A percentile compares a stretch with the other conserved stretches of the same genome.
phyloP scores from a whole-genome alignment of 2,888 invertebrate genomes.

The Candidula unifasciata region DNA sequence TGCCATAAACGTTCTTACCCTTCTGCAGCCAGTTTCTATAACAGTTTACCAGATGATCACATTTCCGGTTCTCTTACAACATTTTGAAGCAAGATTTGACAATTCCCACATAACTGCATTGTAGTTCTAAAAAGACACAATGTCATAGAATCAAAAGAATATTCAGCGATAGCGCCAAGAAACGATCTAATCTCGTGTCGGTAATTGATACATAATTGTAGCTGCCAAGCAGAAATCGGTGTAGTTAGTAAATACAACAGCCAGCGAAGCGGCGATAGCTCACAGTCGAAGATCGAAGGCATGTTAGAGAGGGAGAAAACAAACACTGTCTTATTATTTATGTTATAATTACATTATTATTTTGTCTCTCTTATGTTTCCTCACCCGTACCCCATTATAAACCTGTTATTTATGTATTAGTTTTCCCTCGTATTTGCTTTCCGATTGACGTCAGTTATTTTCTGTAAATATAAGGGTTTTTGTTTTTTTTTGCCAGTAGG shows the following conservation, averaged over 20 bases:
- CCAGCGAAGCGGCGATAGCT: not conserved
- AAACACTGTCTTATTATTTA: not conserved
- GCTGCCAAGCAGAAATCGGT: not conserved
- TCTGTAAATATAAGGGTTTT: not conserved
- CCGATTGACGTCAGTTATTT: not conserved
- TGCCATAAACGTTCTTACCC: too few species aligned
- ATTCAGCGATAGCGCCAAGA: not conserved
- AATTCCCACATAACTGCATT: too few species aligned
- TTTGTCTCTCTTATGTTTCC: constrained; percentile 2
- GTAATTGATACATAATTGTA: constrained; percentile 2
- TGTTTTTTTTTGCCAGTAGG: not conserved
- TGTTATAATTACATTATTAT: constrained; percentile 32
- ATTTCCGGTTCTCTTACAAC: too few species aligned
- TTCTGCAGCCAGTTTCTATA: too few species aligned
- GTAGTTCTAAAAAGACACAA: too few species aligned
- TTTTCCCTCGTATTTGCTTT: not conserved
- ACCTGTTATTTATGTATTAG: not conserved
- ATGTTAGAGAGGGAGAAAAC: not conserved
- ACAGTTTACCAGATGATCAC: too few species aligned
- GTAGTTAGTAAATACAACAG: too few species aligned
- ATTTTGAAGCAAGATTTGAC: too few species aligned
- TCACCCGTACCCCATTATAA: not conserved
- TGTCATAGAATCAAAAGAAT: not conserved
- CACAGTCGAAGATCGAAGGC: constrained; percentile 11
- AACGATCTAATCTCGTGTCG: not conserved